phyloP scores from a whole-genome alignment of 2,113 vertebrate genomes.

The Calypte anna region DNA sequence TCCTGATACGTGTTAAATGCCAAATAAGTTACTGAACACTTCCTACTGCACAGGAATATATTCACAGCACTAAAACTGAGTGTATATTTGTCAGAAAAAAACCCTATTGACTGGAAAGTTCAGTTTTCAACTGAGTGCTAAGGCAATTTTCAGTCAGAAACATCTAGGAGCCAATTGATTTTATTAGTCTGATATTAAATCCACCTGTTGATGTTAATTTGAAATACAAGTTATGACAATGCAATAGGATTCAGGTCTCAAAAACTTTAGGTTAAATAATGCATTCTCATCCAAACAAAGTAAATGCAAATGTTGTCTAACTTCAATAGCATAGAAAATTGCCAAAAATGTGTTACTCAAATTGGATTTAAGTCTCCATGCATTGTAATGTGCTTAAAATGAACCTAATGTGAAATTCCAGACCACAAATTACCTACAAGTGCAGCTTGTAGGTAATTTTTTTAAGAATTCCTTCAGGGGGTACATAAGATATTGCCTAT shows the following conservation, averaged over 20 bases:
- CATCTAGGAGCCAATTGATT: not conserved
- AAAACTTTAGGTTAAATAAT: not conserved
- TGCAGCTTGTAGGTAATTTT: not conserved
- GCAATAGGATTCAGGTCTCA: not conserved
- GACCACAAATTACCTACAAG: not conserved
- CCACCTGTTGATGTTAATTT: not conserved
- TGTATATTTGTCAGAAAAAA: rapidly evolving
- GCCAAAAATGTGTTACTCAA: not conserved
- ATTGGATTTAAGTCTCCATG: not conserved
- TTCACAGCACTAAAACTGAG: not conserved
- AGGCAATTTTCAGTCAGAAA: not conserved
- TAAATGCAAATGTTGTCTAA: not conserved
- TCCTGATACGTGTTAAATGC: not conserved
- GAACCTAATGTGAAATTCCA: not conserved
- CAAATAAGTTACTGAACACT: not conserved
- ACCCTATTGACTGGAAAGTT: not conserved
- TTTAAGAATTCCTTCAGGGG: not conserved
- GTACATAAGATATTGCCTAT: not conserved
- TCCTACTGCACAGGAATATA: not conserved
- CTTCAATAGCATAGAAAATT: not conserved
- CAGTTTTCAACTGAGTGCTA: not conserved
- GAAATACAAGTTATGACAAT: not conserved
- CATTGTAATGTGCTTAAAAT: not conserved
- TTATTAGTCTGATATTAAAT: not conserved
- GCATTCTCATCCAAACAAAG: not conserved